A percentile compares a stretch with the other conserved stretches of the same genome.
These are phyloP conservation scores for Drosophila burlai DNA, from an alignment of 1,140 invertebrate genomes.

Conservation along the genomic window DNA sequence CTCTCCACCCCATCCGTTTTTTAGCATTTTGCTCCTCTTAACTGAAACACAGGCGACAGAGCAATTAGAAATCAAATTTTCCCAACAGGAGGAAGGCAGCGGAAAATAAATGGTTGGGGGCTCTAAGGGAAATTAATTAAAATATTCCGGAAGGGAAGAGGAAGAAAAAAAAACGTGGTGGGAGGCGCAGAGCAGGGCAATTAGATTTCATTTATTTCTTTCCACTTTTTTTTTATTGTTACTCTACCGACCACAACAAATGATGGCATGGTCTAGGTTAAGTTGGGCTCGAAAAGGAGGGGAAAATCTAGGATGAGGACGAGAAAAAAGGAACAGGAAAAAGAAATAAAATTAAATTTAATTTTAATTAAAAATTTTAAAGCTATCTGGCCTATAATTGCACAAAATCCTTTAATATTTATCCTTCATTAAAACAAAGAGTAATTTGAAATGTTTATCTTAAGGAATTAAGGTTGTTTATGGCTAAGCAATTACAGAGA, in stretches of 20 bases:
- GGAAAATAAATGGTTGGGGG: slow-evolving; percentile 30
- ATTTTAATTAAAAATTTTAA: slow-evolving; percentile 31
- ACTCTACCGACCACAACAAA: slow-evolving; percentile 38
- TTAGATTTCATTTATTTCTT: slow-evolving; percentile 51
- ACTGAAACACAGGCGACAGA: slow-evolving; percentile 40
- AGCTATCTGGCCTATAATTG: slow-evolving; percentile 33
- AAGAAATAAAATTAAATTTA: slow-evolving; percentile 18
- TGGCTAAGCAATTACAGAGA: background rate
- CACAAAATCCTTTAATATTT: slow-evolving; percentile 21
- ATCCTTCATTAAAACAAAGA: slow-evolving; percentile 22
- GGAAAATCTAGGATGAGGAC: background rate
- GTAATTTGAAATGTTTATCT: slow-evolving; percentile 10
- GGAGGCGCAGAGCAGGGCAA: slow-evolving; percentile 34
- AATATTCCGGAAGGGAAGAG: slow-evolving; percentile 54
- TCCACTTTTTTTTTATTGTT: slow-evolving; percentile 26
- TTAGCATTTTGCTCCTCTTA: slow-evolving; percentile 9
- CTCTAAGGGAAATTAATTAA: slow-evolving; percentile 69
- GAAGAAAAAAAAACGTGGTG: slow-evolving; percentile 14
- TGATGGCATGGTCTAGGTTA: slow-evolving; percentile 45
- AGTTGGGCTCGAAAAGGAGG: slow-evolving; percentile 18
- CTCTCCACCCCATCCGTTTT: background rate
- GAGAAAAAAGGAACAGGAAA: background rate
- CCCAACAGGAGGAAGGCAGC: slow-evolving; percentile 5
- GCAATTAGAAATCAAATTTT: slow-evolving; percentile 68
- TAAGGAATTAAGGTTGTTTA: background rate